Evolutionary conservation across 2,888 invertebrate species (phyloP).

Genomic region (Slavum lentiscoides): DNA sequence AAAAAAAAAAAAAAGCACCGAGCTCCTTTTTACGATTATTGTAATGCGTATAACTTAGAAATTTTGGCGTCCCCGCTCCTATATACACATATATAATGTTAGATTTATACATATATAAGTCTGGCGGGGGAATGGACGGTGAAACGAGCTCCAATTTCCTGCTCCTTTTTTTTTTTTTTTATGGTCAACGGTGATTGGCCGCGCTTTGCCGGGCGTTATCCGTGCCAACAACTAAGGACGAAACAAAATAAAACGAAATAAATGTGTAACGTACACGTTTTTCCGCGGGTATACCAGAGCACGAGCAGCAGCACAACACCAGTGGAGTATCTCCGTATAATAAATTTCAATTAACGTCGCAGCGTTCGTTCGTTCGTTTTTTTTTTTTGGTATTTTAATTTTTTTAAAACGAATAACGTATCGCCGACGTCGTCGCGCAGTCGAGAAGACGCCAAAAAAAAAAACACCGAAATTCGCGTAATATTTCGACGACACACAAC

Average conservation of each 20-base stretch:
- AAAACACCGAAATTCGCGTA: conserved; percentile 13
- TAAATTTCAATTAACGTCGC: conserved; percentile 53
- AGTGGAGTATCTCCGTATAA: conserved; percentile 33
- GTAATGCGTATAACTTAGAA: conserved; percentile 49
- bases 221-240: conserved; percentile 53
- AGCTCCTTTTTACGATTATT: conserved; percentile 52
- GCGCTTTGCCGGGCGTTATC: conserved; percentile 45
- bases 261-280: conserved; percentile 50
- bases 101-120: conserved; percentile 36
- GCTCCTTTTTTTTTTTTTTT: conserved; percentile 32
- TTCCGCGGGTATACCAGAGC: background rate
- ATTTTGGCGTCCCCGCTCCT: conserved; percentile 16
- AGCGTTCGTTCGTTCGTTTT: background rate
- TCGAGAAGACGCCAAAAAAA: conserved; percentile 47
- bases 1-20: conserved; percentile 35
- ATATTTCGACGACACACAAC: conserved; percentile 4
- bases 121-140: background rate
- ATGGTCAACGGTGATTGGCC: conserved; percentile 52
- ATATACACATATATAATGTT: background rate
- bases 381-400: conserved; percentile 9
- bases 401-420: conserved; percentile 33
- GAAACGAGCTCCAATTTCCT: conserved; percentile 51
- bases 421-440: conserved; percentile 24
- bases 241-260: conserved; percentile 33
- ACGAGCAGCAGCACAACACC: background rate